These are phyloP conservation scores for Eidolon helvum DNA, from an alignment of 2,113 vertebrate genomes.

Conservation along the genomic window DNA sequence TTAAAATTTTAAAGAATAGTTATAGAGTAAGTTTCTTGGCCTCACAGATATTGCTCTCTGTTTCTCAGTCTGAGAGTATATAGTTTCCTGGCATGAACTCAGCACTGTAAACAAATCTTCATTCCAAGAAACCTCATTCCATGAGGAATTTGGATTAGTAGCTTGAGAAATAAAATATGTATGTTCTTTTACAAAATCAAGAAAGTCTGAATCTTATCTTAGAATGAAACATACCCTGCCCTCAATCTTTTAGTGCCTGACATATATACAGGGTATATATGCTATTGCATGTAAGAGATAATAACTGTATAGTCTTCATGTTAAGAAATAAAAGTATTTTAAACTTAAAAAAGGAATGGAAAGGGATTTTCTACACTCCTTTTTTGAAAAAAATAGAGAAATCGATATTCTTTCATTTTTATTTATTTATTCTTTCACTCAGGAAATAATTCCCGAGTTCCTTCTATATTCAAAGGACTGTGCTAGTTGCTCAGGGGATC, in stretches of 20 bases:
- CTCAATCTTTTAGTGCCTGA: neutral
- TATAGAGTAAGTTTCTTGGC: neutral
- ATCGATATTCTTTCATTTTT: neutral
- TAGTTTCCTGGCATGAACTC: neutral
- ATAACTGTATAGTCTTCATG: neutral
- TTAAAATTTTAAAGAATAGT: constrained; percentile 63
- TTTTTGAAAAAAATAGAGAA: neutral
- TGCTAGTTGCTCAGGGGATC: neutral
- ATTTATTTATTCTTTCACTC: neutral
- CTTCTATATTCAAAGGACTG: neutral
- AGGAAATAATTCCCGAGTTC: neutral
- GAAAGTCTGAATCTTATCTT: neutral
- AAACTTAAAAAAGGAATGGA: neutral
- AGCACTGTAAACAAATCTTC: neutral
- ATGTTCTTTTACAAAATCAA: neutral
- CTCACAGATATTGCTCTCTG: constrained; percentile 32
- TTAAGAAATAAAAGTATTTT: neutral
- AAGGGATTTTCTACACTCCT: neutral
- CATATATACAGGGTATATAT: neutral
- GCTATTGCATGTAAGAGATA: neutral
- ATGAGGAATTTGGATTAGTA: neutral
- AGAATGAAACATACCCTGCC: neutral
- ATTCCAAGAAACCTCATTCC: constrained; percentile 46
- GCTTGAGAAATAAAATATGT: neutral
- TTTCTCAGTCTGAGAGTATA: constrained; percentile 11